These are phyloP conservation scores for Babylonia areolata DNA, from an alignment of 1,140 invertebrate species.

Conservation along the genomic window DNA sequence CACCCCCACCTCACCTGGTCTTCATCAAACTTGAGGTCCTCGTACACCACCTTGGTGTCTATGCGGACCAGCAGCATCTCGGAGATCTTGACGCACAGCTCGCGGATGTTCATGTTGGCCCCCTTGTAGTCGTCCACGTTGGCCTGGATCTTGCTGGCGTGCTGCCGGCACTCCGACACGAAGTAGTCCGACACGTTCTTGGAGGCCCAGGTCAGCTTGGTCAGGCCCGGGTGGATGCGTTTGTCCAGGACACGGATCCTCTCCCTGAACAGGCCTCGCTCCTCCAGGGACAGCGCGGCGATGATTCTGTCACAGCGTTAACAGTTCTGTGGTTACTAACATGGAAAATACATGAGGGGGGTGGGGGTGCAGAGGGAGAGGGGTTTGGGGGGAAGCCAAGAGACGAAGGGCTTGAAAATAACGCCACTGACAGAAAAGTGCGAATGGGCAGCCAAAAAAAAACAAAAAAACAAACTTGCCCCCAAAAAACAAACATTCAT, in stretches of 20 bases:
- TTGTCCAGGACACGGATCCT: constrained; percentile 81
- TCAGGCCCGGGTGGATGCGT: constrained; percentile 87
- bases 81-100: constrained; percentile 87
- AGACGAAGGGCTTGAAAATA: too few species aligned
- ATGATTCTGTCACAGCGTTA: constrained; percentile 79
- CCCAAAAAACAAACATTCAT: too few species aligned
- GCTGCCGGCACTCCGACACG: constrained; percentile 84
- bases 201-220: constrained; percentile 86
- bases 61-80: constrained; percentile 83
- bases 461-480: too few species aligned
- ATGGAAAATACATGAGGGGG: too few species aligned
- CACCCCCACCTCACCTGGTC: constrained; percentile 65
- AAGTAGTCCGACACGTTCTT: constrained; percentile 84
- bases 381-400: too few species aligned
- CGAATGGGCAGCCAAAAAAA: too few species aligned
- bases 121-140: constrained; percentile 88
- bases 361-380: too few species aligned
- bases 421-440: too few species aligned
- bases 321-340: too few species aligned
- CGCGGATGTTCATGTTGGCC: constrained; percentile 84
- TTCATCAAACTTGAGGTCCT: constrained; percentile 76
- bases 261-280: constrained; percentile 79
- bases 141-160: constrained; percentile 83
- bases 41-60: constrained; percentile 75
- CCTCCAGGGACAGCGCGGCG: constrained; percentile 78